phyloP scores from a whole-genome alignment of 2,888 invertebrate species.

The Drosophila mayaguana region DNA sequence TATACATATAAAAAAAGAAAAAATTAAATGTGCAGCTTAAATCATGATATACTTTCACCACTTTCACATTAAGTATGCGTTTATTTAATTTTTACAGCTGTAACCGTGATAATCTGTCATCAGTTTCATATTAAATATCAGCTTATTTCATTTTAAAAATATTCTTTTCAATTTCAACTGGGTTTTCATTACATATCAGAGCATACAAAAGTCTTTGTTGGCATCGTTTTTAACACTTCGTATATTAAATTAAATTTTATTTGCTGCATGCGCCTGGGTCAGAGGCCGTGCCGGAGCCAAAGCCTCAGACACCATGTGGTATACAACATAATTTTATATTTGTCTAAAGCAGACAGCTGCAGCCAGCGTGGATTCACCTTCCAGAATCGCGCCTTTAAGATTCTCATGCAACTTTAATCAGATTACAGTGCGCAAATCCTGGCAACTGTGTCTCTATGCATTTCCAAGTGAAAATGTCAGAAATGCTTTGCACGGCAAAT shows the following conservation, averaged over 20 bases:
- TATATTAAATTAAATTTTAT: constrained; percentile 63
- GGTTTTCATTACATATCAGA: constrained; percentile 3
- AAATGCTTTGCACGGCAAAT: constrained; percentile 42
- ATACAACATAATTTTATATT: constrained; percentile 72
- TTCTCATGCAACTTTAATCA: constrained; percentile 45
- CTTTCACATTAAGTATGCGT: no score
- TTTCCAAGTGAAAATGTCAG: constrained; percentile 40
- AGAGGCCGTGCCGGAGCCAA: constrained; percentile 6
- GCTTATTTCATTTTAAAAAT: no score
- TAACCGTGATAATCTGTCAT: no score
- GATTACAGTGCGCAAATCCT: constrained; percentile 21
- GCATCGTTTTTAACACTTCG: not conserved
- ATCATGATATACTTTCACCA: no score
- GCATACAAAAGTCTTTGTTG: constrained; percentile 26
- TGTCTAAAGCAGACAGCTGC: constrained; percentile 45
- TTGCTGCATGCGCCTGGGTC: constrained; percentile 49
- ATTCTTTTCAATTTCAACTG: no score
- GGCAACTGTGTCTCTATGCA: constrained; percentile 35
- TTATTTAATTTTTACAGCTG: no score
- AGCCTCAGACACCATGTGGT: constrained; percentile 62
- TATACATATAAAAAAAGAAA: accelerated
- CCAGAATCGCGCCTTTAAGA: constrained; percentile 4
- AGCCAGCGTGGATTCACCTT: constrained; percentile 41
- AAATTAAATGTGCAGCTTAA: no score
- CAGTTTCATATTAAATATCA: no score